Evolutionary conservation across 2,797 vertebrate genomes (phyloP).

Genomic region (Orestias chungarensis): DNA sequence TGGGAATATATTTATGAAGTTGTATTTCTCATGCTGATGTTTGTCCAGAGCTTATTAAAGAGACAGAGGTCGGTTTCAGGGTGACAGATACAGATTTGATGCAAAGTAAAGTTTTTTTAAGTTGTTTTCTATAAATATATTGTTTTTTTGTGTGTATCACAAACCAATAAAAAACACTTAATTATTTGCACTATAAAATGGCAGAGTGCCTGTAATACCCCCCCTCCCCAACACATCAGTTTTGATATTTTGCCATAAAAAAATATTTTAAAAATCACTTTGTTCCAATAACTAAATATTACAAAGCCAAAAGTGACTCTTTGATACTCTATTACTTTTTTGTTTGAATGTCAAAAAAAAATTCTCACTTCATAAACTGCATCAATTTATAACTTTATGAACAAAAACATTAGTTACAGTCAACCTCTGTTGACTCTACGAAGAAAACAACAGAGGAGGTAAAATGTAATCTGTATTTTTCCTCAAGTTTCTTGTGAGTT

Average conservation of each 20-base stretch:
- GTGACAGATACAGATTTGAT: no score
- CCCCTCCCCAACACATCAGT: no score
- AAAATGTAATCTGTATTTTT: neutral
- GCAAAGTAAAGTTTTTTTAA: no score
- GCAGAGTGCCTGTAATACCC: no score
- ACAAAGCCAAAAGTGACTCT: constrained; percentile 30
- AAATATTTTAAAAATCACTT: neutral
- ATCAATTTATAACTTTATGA: constrained; percentile 54
- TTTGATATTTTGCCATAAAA: neutral
- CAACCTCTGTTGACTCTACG: constrained; percentile 13
- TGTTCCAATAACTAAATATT: neutral
- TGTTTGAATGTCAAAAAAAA: constrained; percentile 45
- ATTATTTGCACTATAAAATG: no score
- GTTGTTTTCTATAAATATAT: no score
- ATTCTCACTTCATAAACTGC: constrained; percentile 54
- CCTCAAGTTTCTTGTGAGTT: neutral
- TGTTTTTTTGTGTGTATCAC: no score
- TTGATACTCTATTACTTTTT: constrained; percentile 50
- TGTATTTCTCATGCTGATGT: no score
- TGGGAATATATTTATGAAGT: no score
- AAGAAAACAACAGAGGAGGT: constrained; percentile 11
- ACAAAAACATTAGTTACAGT: constrained; percentile 12
- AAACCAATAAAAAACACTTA: no score
- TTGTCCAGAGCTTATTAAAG: no score
- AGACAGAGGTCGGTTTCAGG: no score